Conservation (phyloP, 2,113 vertebrate species). For the rat (Rattus norvegicus) region GRCr8 NC_086027.1:86934501-86935000, state of each 20-base stretch:
- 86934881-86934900: background rate
- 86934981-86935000: background rate
- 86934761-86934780: background rate
- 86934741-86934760: background rate
- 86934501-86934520: background rate
- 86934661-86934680: background rate
- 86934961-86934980: background rate
- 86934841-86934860: background rate
- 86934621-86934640: background rate
- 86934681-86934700: background rate
- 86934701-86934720: background rate
- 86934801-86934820: background rate
- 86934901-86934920: background rate
- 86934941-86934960: background rate
- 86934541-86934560: background rate
- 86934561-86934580: background rate
- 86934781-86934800: background rate
- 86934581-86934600: background rate
- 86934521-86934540: background rate
- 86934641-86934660: background rate
- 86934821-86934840: no score
- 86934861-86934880: background rate
- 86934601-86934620: background rate
- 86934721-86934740: background rate
- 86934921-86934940: background rate